Base-by-base conservation (phyloP, 2,888 invertebrate genomes). In the Sinodicranocentrus sp. region DNA sequence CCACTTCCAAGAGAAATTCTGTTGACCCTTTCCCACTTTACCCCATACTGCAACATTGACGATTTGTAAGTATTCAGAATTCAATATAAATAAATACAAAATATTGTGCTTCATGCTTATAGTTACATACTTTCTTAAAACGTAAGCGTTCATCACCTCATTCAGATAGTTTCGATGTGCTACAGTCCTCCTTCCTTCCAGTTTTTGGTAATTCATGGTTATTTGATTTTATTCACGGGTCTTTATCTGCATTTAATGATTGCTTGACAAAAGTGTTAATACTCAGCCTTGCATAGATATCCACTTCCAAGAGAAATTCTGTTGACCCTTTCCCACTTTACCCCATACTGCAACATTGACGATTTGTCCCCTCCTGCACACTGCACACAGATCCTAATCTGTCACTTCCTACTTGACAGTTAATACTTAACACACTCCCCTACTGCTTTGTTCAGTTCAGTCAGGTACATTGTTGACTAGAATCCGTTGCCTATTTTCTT, bases 401-500 rank as follows among this genome's bases (percentile, higher is more conserved):
- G 65, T 76, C 59, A 77, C 77, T 77, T 77, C 77, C 68, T 68
- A 65, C 17, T 76, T 76, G 76, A 76, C 76, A 76, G 65, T 44
- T 76, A 76, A 76, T 76, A 77, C 43, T 68, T 25, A 48, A 48
- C 70, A 23, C 44, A 19, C 26, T 48, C 65, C 54, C 10, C 25
- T 25, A 10, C 76, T 76, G 63, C 28, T 26, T 73, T 73, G 26
- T 61, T 19, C 59, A 33, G 23, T 19, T 43, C 67, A 67, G 65
- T 72, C 80, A 82, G 82, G 82, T 82, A 82, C 82, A 57, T 59
- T 59, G 57, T 73, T 82, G 82, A 82, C 82, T 82, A 82, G 82
- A 82, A 75, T 82, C 70, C 59, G 82, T 82, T 82, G 68, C 73
- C 2, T 57, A 33, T 61, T 28, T 72, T 71, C 54, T 43, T 68